Conservation (phyloP, 1,140 invertebrate genomes). For the Trichomalopsis sarcophagae region DNA sequence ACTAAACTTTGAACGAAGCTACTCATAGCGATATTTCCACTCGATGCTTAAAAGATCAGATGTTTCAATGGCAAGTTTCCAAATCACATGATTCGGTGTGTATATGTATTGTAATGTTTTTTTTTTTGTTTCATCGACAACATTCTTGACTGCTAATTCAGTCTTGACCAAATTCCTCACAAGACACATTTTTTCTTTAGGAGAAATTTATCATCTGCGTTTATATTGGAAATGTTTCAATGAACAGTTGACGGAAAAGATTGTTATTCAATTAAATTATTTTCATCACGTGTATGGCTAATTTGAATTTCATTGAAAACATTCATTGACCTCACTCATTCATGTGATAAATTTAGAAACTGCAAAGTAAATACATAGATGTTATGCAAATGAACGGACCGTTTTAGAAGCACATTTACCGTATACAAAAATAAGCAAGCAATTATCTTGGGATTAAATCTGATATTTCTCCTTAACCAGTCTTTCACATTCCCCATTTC, state of each 20-base stretch:
- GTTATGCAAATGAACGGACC: neutral
- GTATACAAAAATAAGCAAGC: neutral
- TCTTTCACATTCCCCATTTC: no score
- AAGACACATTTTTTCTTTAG: no score
- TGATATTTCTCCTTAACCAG: neutral
- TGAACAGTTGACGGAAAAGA: no score
- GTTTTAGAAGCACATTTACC: neutral
- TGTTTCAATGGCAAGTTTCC: conserved; percentile 63
- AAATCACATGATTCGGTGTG: conserved; percentile 62
- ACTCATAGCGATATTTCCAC: conserved; percentile 20
- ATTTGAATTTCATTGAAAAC: neutral
- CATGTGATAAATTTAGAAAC: neutral
- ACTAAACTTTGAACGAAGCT: neutral
- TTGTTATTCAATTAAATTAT: no score
- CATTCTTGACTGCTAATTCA: neutral
- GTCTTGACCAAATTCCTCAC: neutral
- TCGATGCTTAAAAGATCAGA: conserved; percentile 49
- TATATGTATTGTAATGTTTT: conserved; percentile 24
- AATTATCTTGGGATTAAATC: neutral
- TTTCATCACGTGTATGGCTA: neutral
- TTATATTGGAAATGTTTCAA: no score
- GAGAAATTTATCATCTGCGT: no score
- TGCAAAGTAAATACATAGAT: neutral
- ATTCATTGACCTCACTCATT: conserved; percentile 1
- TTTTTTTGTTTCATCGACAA: neutral